Percentiles rank a stretch among this genome's conserved stretches.
Evolutionary conservation across 2,888 invertebrate species (phyloP).

Genomic region (Melitaea athalia): DNA sequence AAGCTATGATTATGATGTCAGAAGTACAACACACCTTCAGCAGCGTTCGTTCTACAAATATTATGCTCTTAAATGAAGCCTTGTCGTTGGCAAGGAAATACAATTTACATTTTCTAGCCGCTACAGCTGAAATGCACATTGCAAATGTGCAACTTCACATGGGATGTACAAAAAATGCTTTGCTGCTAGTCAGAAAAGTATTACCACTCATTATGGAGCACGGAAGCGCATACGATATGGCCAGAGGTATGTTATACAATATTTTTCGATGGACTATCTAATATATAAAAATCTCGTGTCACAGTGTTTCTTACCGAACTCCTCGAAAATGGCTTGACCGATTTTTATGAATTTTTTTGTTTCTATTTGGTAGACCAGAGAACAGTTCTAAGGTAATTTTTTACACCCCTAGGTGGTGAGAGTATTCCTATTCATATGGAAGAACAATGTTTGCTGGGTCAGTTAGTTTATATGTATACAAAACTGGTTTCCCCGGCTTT

Average conservation of each 20-base stretch:
- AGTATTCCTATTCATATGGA: too few species aligned
- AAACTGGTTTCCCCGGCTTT: too few species aligned
- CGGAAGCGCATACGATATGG: conserved; percentile 91
- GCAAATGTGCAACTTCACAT: conserved; percentile 89
- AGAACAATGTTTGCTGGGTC: too few species aligned
- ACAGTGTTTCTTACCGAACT: too few species aligned
- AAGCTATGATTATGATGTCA: conserved; percentile 86
- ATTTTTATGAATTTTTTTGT: too few species aligned
- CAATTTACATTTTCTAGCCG: conserved; percentile 89
- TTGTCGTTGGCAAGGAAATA: conserved; percentile 88
- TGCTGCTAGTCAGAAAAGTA: conserved; percentile 86
- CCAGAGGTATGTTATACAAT: conserved; percentile 76
- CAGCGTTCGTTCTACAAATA: conserved; percentile 78
- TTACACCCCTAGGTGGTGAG: too few species aligned
- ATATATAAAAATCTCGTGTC: too few species aligned
- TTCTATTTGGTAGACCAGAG: too few species aligned
- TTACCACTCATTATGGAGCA: conserved; percentile 89
- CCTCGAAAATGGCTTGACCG: too few species aligned
- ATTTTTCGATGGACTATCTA: conserved; percentile 29
- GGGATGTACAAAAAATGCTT: conserved; percentile 89
- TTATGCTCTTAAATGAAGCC: conserved; percentile 85
- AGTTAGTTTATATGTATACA: too few species aligned
- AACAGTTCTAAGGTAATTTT: too few species aligned
- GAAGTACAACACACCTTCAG: conserved; percentile 84
- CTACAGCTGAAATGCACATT: conserved; percentile 89